Evolutionary conservation across 2,113 vertebrate genomes (phyloP).

Genomic region (Archocentrus centrarchus): DNA sequence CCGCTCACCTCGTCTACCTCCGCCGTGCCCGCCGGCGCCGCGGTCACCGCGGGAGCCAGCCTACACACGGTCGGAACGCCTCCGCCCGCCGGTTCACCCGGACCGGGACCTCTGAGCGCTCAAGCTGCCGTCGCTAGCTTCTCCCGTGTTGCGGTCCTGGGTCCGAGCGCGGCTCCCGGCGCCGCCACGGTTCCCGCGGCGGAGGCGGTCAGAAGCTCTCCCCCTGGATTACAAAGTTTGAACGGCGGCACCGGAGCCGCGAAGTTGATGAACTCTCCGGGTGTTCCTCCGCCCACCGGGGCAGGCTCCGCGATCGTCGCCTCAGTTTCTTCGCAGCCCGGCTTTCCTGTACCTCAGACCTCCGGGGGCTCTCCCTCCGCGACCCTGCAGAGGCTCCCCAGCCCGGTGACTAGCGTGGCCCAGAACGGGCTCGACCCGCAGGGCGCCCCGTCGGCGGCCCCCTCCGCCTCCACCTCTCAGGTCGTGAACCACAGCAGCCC

Average conservation of each 20-base stretch:
- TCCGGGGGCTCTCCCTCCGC: constrained; percentile 61
- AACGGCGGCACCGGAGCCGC: constrained; percentile 74
- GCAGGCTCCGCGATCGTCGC: constrained; percentile 51
- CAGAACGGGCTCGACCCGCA: constrained; percentile 81
- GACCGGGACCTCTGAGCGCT: constrained; percentile 70
- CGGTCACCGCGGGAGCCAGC: constrained; percentile 58
- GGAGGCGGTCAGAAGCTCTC: constrained; percentile 46
- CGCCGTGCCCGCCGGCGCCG: constrained; percentile 60
- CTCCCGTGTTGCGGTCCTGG: constrained; percentile 61
- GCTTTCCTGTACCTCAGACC: constrained; percentile 58
- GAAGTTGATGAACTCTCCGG: constrained; percentile 66
- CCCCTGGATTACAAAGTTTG: constrained; percentile 69
- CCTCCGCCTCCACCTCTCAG: constrained; percentile 51
- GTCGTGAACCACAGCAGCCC: constrained; percentile 75
- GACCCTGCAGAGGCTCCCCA: constrained; percentile 73
- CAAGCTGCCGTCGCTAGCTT: constrained; percentile 67
- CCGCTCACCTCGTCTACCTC: constrained; percentile 64
- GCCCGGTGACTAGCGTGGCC: constrained; percentile 70
- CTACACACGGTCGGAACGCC: constrained; percentile 69
- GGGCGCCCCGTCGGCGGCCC: constrained; percentile 35
- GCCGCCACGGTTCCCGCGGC: constrained; percentile 14
- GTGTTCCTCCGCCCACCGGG: constrained; percentile 18
- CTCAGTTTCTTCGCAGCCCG: constrained; percentile 47
- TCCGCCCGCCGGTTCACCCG: constrained; percentile 49
- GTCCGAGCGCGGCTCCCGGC: constrained; percentile 51